Evolutionary conservation across 1,140 invertebrate genomes (phyloP).

Genomic region (Homalodisca vitripennis): DNA sequence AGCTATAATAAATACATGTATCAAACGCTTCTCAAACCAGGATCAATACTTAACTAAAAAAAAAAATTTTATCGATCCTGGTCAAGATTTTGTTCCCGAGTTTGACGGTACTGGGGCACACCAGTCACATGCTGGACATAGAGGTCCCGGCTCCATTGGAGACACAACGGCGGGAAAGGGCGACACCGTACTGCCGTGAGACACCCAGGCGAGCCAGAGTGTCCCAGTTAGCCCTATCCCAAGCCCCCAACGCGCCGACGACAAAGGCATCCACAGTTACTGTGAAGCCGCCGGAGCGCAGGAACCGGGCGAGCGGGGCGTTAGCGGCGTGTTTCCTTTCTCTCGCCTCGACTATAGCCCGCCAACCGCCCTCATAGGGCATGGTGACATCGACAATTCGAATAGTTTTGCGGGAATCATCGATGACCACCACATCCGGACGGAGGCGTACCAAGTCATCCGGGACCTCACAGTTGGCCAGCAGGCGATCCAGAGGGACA

Average conservation of each 20-base stretch:
- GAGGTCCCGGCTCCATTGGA: background rate
- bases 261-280: background rate
- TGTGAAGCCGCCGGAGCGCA: background rate
- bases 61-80: too few relatives aligned
- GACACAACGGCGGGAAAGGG: background rate
- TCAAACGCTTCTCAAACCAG: too few relatives aligned
- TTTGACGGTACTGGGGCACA: background rate
- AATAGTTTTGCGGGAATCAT: background rate
- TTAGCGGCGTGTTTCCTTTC: background rate
- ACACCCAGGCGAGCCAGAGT: background rate
- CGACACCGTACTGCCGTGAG: background rate
- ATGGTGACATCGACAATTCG: background rate
- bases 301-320: background rate
- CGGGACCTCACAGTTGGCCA: background rate
- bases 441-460: background rate
- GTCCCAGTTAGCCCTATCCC: background rate
- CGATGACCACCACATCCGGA: background rate
- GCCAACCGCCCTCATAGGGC: background rate
- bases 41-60: too few relatives aligned
- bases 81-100: too few relatives aligned
- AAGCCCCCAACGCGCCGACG: background rate
- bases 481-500: background rate
- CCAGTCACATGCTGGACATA: background rate
- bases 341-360: background rate
- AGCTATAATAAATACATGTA: too few relatives aligned